These are phyloP conservation scores for Lamellibrachia satsuma DNA, from an alignment of 2,888 invertebrate species.

Conservation along the genomic window DNA sequence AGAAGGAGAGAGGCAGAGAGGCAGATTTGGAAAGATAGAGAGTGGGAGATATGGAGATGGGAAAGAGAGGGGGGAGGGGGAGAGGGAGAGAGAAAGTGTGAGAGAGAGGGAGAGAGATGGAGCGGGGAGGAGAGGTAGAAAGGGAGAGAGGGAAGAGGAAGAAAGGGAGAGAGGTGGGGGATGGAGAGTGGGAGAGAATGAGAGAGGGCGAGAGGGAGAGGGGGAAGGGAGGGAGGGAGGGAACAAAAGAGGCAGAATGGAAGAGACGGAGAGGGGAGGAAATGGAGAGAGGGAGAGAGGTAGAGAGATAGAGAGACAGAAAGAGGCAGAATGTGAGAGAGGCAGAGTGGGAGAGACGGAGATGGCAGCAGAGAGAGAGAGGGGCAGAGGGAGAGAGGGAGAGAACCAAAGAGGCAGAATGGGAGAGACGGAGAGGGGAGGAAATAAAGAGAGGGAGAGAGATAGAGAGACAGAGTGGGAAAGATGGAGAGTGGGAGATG, in stretches of 20 bases:
- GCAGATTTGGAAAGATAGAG: too few relatives aligned
- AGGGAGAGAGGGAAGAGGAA: slow-evolving; percentile 92
- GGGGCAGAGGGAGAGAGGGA: slow-evolving; percentile 79
- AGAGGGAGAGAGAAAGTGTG: too few relatives aligned
- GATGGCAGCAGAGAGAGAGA: slow-evolving; percentile 67
- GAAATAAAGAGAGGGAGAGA: slow-evolving; percentile 89
- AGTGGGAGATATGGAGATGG: too few relatives aligned
- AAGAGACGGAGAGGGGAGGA: slow-evolving; percentile 85
- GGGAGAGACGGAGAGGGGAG: slow-evolving; percentile 80
- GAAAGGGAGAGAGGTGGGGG: too few relatives aligned
- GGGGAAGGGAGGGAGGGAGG: slow-evolving; percentile 71
- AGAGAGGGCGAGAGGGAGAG: slow-evolving; percentile 83
- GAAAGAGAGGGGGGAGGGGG: too few relatives aligned
- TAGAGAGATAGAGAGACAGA: slow-evolving; percentile 71
- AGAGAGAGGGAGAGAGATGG: slow-evolving; percentile 79
- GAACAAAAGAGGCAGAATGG: slow-evolving; percentile 94
- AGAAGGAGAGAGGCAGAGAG: too few relatives aligned
- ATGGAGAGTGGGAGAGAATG: too few relatives aligned
- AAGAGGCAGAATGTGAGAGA: too few relatives aligned
- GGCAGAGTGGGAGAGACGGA: too few relatives aligned
- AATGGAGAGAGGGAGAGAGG: slow-evolving; percentile 73
- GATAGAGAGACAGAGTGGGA: too few relatives aligned
- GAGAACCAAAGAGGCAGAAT: slow-evolving; percentile 86
- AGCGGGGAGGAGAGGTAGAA: slow-evolving; percentile 84
- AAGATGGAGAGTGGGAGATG: too few relatives aligned